Evolutionary conservation across 2,797 vertebrate species (phyloP).

Genomic region (Siniperca scherzeri): DNA sequence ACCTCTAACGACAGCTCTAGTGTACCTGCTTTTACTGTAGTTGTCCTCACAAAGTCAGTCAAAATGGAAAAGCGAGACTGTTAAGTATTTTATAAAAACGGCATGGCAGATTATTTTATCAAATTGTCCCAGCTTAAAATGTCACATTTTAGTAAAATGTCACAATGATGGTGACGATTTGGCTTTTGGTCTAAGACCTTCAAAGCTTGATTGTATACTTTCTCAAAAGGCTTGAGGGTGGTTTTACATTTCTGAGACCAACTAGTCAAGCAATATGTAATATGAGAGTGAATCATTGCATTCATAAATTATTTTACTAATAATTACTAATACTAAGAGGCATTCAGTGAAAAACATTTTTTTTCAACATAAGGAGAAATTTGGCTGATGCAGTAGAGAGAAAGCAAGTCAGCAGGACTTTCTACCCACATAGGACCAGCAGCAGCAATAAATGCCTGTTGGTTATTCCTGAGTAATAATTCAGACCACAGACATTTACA

Average conservation of each 20-base stretch:
- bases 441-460: constrained; percentile 2
- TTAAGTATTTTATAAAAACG: background rate
- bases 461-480: constrained; percentile 18
- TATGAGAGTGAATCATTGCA: background rate
- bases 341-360: background rate
- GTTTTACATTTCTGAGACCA: background rate
- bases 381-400: background rate
- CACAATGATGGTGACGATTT: background rate
- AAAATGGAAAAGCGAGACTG: background rate
- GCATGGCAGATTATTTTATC: background rate
- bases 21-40: background rate
- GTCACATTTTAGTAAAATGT: background rate
- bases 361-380: background rate
- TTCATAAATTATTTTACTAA: constrained; percentile 7
- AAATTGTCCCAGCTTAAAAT: background rate
- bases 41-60: background rate
- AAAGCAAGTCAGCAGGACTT: constrained; percentile 13
- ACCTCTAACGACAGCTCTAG: background rate
- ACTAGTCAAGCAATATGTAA: background rate
- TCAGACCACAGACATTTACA: constrained; percentile 30
- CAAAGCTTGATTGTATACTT: background rate
- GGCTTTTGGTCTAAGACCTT: background rate
- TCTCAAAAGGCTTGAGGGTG: background rate
- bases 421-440: background rate
- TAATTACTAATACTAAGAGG: background rate